phyloP scores from a whole-genome alignment of 2,797 vertebrate genomes.

The Lutra lutra region DNA sequence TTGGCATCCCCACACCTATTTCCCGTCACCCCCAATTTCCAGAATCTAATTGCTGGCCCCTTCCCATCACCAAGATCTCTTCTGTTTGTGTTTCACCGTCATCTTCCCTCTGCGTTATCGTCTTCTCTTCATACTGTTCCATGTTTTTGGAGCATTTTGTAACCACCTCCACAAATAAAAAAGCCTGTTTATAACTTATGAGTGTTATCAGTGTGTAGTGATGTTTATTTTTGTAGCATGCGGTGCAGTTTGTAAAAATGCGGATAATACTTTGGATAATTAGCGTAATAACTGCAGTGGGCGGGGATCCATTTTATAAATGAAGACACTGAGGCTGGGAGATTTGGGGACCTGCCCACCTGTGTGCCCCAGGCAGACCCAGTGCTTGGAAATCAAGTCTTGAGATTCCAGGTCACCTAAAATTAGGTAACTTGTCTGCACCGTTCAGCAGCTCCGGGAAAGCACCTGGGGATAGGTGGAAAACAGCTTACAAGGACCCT shows the following conservation, averaged over 20 bases:
- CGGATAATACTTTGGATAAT: background rate
- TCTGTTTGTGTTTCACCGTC: background rate
- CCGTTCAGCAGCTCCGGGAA: constrained; percentile 53
- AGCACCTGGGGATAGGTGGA: constrained; percentile 25
- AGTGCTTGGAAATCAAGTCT: background rate
- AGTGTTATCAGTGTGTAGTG: background rate
- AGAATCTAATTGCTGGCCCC: background rate
- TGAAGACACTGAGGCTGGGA: background rate
- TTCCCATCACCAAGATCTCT: background rate
- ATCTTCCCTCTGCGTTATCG: background rate
- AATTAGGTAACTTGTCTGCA: background rate
- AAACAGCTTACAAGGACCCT: constrained; percentile 53
- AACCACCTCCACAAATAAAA: background rate
- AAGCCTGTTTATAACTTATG: background rate
- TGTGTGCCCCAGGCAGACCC: background rate
- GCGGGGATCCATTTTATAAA: background rate
- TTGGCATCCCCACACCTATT: too few relatives aligned
- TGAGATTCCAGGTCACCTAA: background rate
- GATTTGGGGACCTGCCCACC: background rate
- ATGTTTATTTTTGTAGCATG: background rate
- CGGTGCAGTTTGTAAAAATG: constrained; percentile 8
- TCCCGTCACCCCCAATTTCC: background rate
- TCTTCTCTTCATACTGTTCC: background rate
- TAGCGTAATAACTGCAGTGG: background rate
- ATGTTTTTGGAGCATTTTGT: background rate